Evolutionary conservation across 2,888 invertebrate species (phyloP), one percentile per base, ranked within the genome.

Genomic region (Ferdinandea cuprea): DNA sequence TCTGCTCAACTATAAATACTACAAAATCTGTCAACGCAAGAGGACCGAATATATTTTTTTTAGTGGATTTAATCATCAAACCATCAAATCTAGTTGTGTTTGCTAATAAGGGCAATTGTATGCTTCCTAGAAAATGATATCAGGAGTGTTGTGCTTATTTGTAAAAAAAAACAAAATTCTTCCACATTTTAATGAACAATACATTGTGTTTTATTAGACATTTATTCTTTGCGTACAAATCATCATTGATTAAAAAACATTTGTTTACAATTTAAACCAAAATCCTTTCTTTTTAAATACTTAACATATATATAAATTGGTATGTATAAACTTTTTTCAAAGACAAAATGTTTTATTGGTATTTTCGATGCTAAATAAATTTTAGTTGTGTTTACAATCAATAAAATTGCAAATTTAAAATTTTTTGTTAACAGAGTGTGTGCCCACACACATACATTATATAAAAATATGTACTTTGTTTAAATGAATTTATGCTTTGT

Each of bases 351-450:
- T n/a, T 28, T 4, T 13, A n/a, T 48, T 48, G 13, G n/a, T 9
- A 32, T 50, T 52, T 15, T 15, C 25, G 11, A 76, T 58, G 50
- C 56, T 58, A 48, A 69, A 56, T 65, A 44, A n/a, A 17, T 50
- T 52, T 65, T n/a, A 13, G 28, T 35, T 44, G 52, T 42, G 28
- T 11, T 28, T 74, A 74, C 74, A 80, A 80, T 80, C 80, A 80
- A 80, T 74, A 80, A 28, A 80, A 74, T 80, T 80, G 80, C 58
- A 69, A 74, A 74, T 32, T 56, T 9, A 15, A 50, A 46, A 46
- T 21, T 42, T 42, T 58, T 48, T 28, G 35, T 32, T 35, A 37
- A 59, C 42, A 32, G n/a, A 40, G 32, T 54, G 46, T 9, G 54
- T 58, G 9, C 15, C 40, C 30, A 74, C 48, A 73, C 15, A 56